Conservation (phyloP, 2,888 invertebrate species). For the Agrotis clavis region DNA sequence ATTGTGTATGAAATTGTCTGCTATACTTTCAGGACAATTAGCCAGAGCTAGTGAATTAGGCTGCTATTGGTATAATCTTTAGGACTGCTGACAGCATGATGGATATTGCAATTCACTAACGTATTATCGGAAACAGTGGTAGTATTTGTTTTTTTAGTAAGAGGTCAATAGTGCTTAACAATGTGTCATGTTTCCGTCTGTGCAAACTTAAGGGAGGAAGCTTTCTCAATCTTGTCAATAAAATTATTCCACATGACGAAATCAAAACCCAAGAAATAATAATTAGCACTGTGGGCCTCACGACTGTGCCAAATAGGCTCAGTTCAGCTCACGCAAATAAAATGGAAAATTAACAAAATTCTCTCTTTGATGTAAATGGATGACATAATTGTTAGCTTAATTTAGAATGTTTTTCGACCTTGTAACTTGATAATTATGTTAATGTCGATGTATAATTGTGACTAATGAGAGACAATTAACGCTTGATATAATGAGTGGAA, state of each 20-base stretch:
- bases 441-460: conserved; percentile 20
- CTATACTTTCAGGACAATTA: neutral
- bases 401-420: conserved; percentile 45
- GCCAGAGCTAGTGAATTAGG: neutral
- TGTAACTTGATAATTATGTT: conserved; percentile 31
- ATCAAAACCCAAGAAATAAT: too few species aligned
- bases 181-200: too few species aligned
- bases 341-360: conserved; percentile 15
- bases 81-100: neutral
- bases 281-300: too few species aligned
- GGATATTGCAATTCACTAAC: neutral
- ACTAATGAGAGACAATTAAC: conserved; percentile 23
- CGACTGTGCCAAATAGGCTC: too few species aligned
- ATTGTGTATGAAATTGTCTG: too few species aligned
- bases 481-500: conserved; percentile 15
- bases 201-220: too few species aligned
- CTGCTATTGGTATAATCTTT: neutral
- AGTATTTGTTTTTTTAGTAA: neutral
- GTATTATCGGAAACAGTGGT: neutral
- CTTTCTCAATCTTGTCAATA: too few species aligned
- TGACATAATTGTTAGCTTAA: neutral
- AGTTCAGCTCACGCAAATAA: neutral
- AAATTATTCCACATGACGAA: too few species aligned
- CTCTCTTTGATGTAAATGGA: conserved; percentile 7
- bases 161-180: too few species aligned